Percentiles rank a stretch among this genome's conserved stretches.
Conservation (phyloP, 2,888 invertebrate species). For the Graphium colonna region DNA sequence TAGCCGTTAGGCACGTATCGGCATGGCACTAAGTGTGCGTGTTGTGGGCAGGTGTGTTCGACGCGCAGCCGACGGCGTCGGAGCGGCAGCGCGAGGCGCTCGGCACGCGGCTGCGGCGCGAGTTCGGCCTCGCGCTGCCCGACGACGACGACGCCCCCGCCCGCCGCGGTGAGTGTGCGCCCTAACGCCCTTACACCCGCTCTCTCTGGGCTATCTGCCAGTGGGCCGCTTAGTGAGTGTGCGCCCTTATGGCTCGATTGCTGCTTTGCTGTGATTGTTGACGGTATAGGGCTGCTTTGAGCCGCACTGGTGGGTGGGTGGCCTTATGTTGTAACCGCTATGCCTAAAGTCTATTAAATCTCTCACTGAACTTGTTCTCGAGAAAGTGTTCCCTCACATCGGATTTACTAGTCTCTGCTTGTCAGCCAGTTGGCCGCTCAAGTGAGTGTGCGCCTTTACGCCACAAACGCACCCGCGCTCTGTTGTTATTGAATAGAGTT, state of each 20-base stretch:
- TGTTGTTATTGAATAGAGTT: too few species aligned
- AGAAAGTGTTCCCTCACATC: too few species aligned
- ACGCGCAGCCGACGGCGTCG: constrained; percentile 90
- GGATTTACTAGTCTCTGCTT: too few species aligned
- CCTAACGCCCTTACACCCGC: not conserved
- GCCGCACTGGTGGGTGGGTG: too few species aligned
- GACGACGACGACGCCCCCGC: constrained; percentile 84
- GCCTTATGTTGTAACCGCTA: not conserved
- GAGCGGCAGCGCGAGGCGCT: constrained; percentile 94
- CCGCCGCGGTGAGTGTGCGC: constrained; percentile 48
- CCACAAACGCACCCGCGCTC: too few species aligned
- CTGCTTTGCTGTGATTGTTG: too few species aligned
- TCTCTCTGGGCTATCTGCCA: not conserved
- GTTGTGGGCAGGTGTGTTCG: constrained; percentile 82
- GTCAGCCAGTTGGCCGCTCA: too few species aligned
- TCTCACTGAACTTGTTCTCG: too few species aligned
- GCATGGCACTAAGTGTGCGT: not conserved
- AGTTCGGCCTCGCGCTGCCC: constrained; percentile 87
- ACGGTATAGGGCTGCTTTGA: too few species aligned
- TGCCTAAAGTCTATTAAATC: too few species aligned
- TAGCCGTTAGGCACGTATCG: not conserved
- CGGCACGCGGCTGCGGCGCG: constrained; percentile 89
- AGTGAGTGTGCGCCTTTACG: not conserved
- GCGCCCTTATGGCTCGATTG: too few species aligned
- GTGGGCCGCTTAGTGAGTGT: not conserved